Percentiles rank a stretch among this genome's conserved stretches.
Evolutionary conservation across 1,140 invertebrate species (phyloP).

Genomic region (Adelges cooleyi): DNA sequence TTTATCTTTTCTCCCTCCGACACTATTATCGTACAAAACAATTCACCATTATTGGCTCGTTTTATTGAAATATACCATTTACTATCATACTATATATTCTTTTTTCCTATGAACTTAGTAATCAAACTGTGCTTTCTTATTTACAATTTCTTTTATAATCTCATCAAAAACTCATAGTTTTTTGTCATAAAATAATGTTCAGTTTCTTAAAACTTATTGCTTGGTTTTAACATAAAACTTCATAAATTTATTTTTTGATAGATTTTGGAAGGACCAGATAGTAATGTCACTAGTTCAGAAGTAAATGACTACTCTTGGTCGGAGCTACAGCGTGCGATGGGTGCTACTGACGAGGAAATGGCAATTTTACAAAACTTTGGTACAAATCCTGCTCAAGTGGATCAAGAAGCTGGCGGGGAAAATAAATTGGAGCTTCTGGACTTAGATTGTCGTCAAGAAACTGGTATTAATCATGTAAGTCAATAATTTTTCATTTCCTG

Average conservation of each 20-base stretch:
- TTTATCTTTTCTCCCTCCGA: too few species aligned
- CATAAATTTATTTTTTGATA: conserved; percentile 1
- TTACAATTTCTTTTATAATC: background rate
- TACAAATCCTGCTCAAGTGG: conserved; percentile 23
- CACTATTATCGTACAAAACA: too few species aligned
- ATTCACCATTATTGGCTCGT: too few species aligned
- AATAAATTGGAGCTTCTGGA: background rate
- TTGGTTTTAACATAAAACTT: too few species aligned
- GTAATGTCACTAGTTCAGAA: background rate
- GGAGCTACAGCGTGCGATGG: conserved; percentile 37
- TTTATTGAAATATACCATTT: too few species aligned
- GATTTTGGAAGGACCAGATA: conserved; percentile 23
- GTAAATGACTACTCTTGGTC: conserved; percentile 32
- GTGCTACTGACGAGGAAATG: conserved; percentile 37
- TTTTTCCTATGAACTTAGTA: too few species aligned
- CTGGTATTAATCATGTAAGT: conserved; percentile 4
- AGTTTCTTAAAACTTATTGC: too few species aligned
- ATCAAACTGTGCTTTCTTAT: too few species aligned
- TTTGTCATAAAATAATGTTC: background rate
- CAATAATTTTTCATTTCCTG: too few species aligned
- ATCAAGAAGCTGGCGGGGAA: background rate
- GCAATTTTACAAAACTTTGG: conserved; percentile 36
- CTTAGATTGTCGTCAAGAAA: background rate
- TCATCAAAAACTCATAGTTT: background rate
- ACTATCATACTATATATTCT: too few species aligned